phyloP scores from a whole-genome alignment of 35 echinoderm and acorn worm species.

The Strongylocentrotus purpuratus region DNA sequence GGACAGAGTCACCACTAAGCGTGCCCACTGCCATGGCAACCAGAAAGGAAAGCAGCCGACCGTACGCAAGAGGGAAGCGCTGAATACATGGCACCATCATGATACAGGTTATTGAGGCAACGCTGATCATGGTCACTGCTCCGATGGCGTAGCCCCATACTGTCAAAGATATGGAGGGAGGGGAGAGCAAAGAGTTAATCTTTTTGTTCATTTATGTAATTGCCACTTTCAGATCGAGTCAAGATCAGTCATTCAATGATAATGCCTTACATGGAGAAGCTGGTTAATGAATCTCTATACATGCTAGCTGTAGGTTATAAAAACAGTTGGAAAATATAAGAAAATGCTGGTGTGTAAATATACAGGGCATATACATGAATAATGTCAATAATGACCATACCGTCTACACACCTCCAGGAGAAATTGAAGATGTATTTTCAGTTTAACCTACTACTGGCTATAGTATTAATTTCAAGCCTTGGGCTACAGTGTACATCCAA shows the following conservation, averaged over 20 bases:
- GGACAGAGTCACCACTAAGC: constrained; percentile 81
- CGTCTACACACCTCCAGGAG: too few species aligned
- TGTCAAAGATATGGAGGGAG: constrained; percentile 61
- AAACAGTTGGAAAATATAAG: too few species aligned
- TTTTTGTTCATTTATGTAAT: background rate
- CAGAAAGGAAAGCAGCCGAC: constrained; percentile 75
- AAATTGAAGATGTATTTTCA: too few species aligned
- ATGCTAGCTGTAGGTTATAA: too few species aligned
- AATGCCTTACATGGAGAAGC: background rate
- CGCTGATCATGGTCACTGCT: constrained; percentile 91
- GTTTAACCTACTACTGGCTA: too few species aligned
- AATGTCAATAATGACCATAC: too few species aligned
- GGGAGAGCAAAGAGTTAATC: background rate
- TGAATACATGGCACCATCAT: constrained; percentile 89
- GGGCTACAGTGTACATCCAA: too few species aligned
- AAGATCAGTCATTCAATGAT: background rate
- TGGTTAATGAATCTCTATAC: background rate
- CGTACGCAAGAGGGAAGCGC: constrained; percentile 75
- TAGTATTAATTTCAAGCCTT: too few species aligned
- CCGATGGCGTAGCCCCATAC: constrained; percentile 87
- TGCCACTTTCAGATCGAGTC: background rate
- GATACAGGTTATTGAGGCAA: constrained; percentile 81
- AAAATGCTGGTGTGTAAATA: too few species aligned
- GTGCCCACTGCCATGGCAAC: constrained; percentile 94
- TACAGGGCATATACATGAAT: too few species aligned